Conservation (phyloP, 1,140 invertebrate genomes). For the Trichonephila inaurata region DNA sequence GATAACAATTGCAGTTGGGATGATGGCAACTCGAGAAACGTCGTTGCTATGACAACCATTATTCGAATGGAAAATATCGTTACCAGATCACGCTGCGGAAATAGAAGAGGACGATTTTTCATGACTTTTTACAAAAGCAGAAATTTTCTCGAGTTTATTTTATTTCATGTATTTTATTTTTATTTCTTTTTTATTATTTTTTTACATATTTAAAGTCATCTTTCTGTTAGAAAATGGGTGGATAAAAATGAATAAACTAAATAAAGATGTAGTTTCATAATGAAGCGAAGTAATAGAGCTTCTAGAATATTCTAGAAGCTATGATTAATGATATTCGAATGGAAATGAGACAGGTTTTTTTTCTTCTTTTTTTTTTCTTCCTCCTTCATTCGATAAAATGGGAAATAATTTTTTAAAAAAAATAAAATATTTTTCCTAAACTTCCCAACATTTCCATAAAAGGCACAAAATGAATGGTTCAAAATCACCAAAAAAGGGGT, state of each 20-base stretch:
- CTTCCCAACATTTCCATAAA: slow-evolving; percentile 50
- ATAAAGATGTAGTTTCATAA: slow-evolving; percentile 52
- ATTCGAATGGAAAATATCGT: slow-evolving; percentile 72
- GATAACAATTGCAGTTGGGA: slow-evolving; percentile 75
- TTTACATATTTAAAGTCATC: slow-evolving; percentile 71
- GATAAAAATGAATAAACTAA: slow-evolving; percentile 53
- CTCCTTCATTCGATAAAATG: background rate
- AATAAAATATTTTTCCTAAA: slow-evolving; percentile 28
- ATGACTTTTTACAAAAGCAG: slow-evolving; percentile 71
- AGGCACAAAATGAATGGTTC: slow-evolving; percentile 49
- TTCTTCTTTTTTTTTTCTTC: background rate
- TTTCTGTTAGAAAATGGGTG: background rate
- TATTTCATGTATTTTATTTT: background rate
- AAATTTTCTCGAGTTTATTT: slow-evolving; percentile 66
- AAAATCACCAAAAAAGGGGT: slow-evolving; percentile 50
- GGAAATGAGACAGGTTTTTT: slow-evolving; percentile 45
- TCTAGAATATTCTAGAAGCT: slow-evolving; percentile 34
- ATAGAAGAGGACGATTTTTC: slow-evolving; percentile 69
- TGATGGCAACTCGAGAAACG: slow-evolving; percentile 71
- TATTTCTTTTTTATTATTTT: slow-evolving; percentile 5
- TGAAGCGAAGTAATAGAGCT: slow-evolving; percentile 60
- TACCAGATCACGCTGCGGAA: slow-evolving; percentile 71
- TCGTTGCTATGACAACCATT: slow-evolving; percentile 67
- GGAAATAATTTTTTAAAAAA: background rate
- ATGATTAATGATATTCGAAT: slow-evolving; percentile 70